Evolutionary conservation across 2,797 vertebrate species (phyloP).

Genomic region (Caiman crocodilus): DNA sequence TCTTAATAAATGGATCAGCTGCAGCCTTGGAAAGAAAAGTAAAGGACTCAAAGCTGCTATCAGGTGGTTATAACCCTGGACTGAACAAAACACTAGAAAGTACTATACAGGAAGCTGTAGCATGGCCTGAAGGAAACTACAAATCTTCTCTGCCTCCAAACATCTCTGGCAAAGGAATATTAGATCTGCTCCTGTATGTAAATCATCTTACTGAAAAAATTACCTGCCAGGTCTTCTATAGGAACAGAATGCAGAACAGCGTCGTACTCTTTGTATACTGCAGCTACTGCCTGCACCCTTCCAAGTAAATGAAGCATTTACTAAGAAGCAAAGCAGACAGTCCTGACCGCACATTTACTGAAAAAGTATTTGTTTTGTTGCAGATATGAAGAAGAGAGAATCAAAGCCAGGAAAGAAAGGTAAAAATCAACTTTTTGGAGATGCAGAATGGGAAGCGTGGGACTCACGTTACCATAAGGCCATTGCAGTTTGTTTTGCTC

Average conservation of each 20-base stretch:
- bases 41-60: too few species aligned
- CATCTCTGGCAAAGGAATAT: too few species aligned
- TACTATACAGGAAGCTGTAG: too few species aligned
- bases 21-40: too few species aligned
- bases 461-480: not conserved
- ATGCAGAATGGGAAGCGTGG: fast-evolving
- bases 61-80: too few species aligned
- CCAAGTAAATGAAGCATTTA: fast-evolving
- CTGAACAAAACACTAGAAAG: too few species aligned
- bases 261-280: not conserved
- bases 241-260: not conserved
- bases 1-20: too few species aligned
- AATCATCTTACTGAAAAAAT: too few species aligned
- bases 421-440: conserved; percentile 48
- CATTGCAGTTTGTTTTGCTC: not conserved
- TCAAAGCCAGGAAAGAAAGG: conserved; percentile 93
- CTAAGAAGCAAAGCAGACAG: fast-evolving
- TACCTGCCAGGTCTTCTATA: not conserved
- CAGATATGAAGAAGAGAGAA: conserved; percentile 95
- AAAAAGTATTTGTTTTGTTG: not conserved
- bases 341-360: fast-evolving
- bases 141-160: too few species aligned
- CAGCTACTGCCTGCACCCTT: not conserved
- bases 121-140: too few species aligned
- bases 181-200: too few species aligned